Evolutionary conservation across 2,797 vertebrate genomes (phyloP), one percentile per base, ranked within the genome.

Genomic region (Odontamblyopus lacepedii): DNA sequence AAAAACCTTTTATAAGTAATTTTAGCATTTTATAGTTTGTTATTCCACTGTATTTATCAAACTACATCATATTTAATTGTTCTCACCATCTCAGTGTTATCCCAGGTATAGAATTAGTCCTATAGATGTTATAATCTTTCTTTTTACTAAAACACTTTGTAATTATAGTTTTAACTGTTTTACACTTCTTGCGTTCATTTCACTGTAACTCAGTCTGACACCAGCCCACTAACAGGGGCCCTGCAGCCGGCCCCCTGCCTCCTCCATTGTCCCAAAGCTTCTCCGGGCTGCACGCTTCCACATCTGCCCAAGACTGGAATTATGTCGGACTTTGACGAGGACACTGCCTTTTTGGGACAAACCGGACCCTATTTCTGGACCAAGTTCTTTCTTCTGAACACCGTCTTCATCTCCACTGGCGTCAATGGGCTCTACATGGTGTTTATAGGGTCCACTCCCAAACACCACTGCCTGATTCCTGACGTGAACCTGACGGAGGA

Each of bases 331-430:
- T 97, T 95, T 86, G 95, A 97, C 0, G 91, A 88, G 57, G 87
- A 85, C 59, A 95, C 91, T 1, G 92, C 94, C 0, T 96, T 97
- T 76, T 85, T 97, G 5, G 95, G 95, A 55, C 92, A 96, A 26
- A 95, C 90, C 30, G 96, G 95, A 38, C 94, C 83, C 18, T 96
- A 94, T 83, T 96, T 96, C 84, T 92, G 94, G 67, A 83, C 90
- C 57, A 77, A 94, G 13, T 97, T 98, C 83, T 94, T 96, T 51
- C 92, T 97, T 27, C 90, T 97, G 18, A 97, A 96, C 77, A 90
- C 93, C 75, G 93, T 96, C 82, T 96, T 94, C 83, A 74, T 97
- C 51, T 95, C 95, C 51, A 97, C 96, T 0, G 96, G 96, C 74
- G 96, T 96, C 83, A 95, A 94, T 0, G 95, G 95, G 0, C 72